Base-by-base conservation (phyloP, 92 coral and sea anemone genomes). In the Siderastrea siderea region DNA sequence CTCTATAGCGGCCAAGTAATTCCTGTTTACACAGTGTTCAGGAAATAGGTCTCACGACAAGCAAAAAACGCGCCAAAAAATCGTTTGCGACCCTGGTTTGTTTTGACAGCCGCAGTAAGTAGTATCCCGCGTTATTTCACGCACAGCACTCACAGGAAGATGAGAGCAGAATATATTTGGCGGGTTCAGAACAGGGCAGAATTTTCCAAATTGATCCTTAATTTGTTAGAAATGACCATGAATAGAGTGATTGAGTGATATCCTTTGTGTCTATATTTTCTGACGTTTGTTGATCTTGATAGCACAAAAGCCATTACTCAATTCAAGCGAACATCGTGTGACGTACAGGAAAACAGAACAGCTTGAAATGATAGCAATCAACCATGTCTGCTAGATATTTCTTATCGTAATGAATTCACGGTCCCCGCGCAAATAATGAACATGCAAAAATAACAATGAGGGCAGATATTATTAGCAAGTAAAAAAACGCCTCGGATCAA, bases 51-150 rank as follows among this genome's bases (percentile, higher is more conserved):
- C 68, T 62, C 16, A 55, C 11, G 52, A 16, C 47, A 62, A 53
- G 44, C 77, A 53, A 45, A 69, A 57, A 82, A 69, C 78, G 78
- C 78, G 70, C 78, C 86, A 82, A 82, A 82, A 69, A 82, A n/a
- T 16, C 59, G 86, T 68, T 59, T 52, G 15, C 69, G 78, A 9
- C 6, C 15, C 26, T 44, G 38, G 0, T 55, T 55, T 48, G 67
- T 54, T 46, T 54, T 52, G 77, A 53, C 77, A 70, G 57, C 5
- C 48, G 12, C 75, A 50, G 53, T 6, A 45, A 66, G 77, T n/a
- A 5, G 19, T 47, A 70, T 55, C 26, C 77, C 78, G 53, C 68
- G 57, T 47, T 17, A 69, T 81, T 44, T 70, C 47, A 26, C 38
- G 38, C 38, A 26, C 38, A 26, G 38, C 47, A 26, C 2, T 3